Percentiles rank a stretch among this genome's conserved stretches.
These are phyloP conservation scores for Hapalemur alaotrensis DNA, from an alignment of 2,797 vertebrate species.

Conservation along the genomic window DNA sequence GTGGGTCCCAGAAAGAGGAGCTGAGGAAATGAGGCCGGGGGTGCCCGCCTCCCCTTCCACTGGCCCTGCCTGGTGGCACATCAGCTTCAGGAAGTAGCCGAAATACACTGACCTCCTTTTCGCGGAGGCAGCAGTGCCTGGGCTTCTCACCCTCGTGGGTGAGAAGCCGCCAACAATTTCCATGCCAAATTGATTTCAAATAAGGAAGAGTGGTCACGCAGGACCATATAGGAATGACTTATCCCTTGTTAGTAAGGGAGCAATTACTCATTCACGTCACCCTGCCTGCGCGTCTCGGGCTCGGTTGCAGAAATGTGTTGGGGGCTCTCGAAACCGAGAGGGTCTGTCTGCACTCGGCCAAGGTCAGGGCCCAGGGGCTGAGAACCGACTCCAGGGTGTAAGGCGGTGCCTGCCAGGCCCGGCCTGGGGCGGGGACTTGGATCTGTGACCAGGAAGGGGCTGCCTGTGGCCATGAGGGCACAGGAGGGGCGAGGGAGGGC, in stretches of 20 bases:
- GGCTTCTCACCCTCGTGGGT: slow-evolving; percentile 59
- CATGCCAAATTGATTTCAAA: slow-evolving; percentile 72
- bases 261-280: slow-evolving; percentile 62
- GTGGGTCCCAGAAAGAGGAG: not conserved
- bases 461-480: not conserved
- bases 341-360: not conserved
- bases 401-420: not conserved
- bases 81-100: slow-evolving; percentile 51
- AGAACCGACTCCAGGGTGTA: not conserved
- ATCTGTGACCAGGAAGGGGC: not conserved
- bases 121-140: slow-evolving; percentile 37
- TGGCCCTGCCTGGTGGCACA: not conserved
- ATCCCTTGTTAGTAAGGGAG: slow-evolving; percentile 77
- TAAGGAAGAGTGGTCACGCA: slow-evolving; percentile 72
- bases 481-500: not conserved
- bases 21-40: not conserved
- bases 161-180: slow-evolving; percentile 68
- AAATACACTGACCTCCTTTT: slow-evolving; percentile 77
- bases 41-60: not conserved
- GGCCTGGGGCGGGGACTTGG: not conserved
- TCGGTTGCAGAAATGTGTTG: not conserved
- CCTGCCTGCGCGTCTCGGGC: not conserved
- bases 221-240: slow-evolving; percentile 77
- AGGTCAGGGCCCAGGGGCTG: not conserved
- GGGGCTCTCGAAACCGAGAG: not conserved